Percentiles rank a stretch among this genome's conserved stretches.
These are phyloP conservation scores for Andrena marginata DNA, from an alignment of 2,888 invertebrate species.

Conservation along the genomic window DNA sequence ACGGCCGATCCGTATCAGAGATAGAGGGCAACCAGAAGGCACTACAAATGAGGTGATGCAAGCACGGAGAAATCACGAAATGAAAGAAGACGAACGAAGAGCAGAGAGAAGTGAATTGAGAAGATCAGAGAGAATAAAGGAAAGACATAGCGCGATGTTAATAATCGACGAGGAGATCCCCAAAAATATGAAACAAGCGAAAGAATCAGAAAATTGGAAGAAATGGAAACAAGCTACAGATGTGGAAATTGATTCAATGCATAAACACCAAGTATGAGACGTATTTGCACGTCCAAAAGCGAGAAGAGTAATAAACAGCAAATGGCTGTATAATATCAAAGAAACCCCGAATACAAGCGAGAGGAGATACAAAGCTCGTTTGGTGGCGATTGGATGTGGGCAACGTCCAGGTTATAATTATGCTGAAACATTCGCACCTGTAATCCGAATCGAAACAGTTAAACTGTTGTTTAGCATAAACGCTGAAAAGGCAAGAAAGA, in stretches of 20 bases:
- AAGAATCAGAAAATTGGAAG: neutral
- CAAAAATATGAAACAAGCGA: neutral
- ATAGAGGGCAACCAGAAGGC: conserved; percentile 14
- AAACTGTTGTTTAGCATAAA: conserved; percentile 15
- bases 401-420: conserved; percentile 20
- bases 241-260: neutral
- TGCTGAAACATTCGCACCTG: conserved; percentile 9
- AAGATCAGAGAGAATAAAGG: conserved; percentile 9
- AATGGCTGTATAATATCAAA: conserved; percentile 16
- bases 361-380: neutral
- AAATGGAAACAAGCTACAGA: conserved; percentile 4
- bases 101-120: neutral
- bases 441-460: neutral
- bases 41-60: neutral
- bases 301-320: conserved; percentile 18
- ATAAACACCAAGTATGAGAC: neutral
- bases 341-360: neutral
- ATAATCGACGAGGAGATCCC: neutral
- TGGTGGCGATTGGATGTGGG: conserved; percentile 23
- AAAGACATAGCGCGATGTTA: neutral
- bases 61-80: neutral
- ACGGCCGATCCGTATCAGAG: neutral
- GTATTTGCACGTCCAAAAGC: neutral
- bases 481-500: neutral
- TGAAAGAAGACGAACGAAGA: neutral